These are phyloP conservation scores for Oncorhynchus gorbuscha DNA, from an alignment of 2,113 vertebrate genomes.

Conservation along the genomic window DNA sequence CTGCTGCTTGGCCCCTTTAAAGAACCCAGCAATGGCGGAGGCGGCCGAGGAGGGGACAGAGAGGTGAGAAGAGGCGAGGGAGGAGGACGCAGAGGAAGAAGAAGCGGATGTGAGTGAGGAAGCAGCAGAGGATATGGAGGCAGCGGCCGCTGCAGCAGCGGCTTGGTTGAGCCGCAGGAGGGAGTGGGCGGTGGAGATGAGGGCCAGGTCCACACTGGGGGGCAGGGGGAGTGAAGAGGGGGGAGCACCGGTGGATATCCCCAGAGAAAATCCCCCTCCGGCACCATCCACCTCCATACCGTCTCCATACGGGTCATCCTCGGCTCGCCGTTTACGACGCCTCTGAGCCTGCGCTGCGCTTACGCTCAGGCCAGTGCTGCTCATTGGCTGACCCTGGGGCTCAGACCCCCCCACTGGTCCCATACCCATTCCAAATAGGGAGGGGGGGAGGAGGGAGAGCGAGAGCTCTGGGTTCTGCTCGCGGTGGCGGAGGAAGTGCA, in stretches of 20 bases:
- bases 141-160: constrained; percentile 70
- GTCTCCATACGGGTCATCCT: constrained; percentile 66
- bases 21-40: constrained; percentile 71
- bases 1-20: constrained; percentile 74
- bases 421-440: constrained; percentile 65
- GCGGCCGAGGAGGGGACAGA: constrained; percentile 70
- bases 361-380: constrained; percentile 39
- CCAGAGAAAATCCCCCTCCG: constrained; percentile 52
- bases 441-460: constrained; percentile 88
- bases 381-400: constrained; percentile 48
- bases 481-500: constrained; percentile 89
- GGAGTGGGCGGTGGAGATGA: constrained; percentile 77
- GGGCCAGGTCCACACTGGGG: constrained; percentile 75
- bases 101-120: constrained; percentile 56
- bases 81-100: constrained; percentile 58
- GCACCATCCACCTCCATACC: constrained; percentile 51
- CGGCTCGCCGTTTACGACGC: constrained; percentile 63
- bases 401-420: constrained; percentile 54
- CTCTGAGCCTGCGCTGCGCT: constrained; percentile 71
- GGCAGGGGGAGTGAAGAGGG: constrained; percentile 74
- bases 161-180: constrained; percentile 76
- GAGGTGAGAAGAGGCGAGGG: constrained; percentile 72
- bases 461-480: constrained; percentile 90
- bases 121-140: constrained; percentile 59
- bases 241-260: constrained; percentile 56